These are phyloP conservation scores for Neelides sp. DNA, from an alignment of 1,140 invertebrate species.

Conservation along the genomic window DNA sequence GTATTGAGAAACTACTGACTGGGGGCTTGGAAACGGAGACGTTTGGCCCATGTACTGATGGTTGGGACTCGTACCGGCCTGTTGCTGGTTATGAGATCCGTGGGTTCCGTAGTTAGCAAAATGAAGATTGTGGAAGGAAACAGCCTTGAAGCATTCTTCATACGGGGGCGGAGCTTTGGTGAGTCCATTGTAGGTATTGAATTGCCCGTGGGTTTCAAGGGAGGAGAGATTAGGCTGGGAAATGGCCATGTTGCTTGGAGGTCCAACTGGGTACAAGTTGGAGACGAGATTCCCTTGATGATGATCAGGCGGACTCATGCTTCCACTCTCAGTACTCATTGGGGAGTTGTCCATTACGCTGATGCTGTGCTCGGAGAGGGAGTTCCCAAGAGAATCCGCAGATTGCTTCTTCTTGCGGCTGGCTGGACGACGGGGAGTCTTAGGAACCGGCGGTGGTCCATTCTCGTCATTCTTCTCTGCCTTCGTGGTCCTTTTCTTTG, in stretches of 20 bases:
- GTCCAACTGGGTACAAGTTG: conserved; percentile 31
- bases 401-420: conserved; percentile 27
- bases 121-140: conserved; percentile 26
- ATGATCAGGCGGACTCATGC: conserved; percentile 21
- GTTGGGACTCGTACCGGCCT: conserved; percentile 32
- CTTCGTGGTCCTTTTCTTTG: conserved; percentile 30
- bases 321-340: conserved; percentile 18
- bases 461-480: conserved; percentile 28
- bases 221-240: conserved; percentile 33
- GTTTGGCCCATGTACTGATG: conserved; percentile 43
- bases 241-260: conserved; percentile 30
- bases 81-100: conserved; percentile 27
- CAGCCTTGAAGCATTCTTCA: conserved; percentile 59
- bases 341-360: conserved; percentile 9
- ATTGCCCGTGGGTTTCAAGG: conserved; percentile 6
- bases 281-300: conserved; percentile 12
- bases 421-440: conserved; percentile 18
- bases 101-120: conserved; percentile 17
- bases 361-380: neutral
- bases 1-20: conserved; percentile 62
- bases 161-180: conserved; percentile 55
- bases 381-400: conserved; percentile 12
- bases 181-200: conserved; percentile 2
- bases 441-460: conserved; percentile 27
- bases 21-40: conserved; percentile 51